Evolutionary conservation across 2,113 vertebrate genomes (phyloP), one percentile per base, ranked within the genome.

Genomic region (Pomatorhinus ruficollis): DNA sequence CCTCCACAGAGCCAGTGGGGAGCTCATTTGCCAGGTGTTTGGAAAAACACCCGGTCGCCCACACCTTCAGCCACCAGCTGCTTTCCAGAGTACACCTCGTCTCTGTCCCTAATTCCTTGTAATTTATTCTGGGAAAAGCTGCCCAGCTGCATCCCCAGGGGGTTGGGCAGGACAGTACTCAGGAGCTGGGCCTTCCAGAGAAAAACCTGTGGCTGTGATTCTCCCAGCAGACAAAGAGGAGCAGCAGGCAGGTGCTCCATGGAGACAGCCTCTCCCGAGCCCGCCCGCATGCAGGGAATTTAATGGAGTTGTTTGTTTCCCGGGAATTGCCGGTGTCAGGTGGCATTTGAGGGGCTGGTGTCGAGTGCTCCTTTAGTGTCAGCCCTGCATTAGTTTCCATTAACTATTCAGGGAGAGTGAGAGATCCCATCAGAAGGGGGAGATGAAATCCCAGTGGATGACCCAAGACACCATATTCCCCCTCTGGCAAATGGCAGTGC

Each of bases 171-270:
- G 65, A 47, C 50, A 10, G 22, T 0, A 0, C n/a, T 63, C 4
- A 3, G 39, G 81, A 65, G 61, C 1, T 10, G 81, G 61, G 70
- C 52, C 64, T 60, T 80, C 87, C 72, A 14, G 53, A 37, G 69
- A 12, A 16, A 9, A 21, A 89, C 8, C 66, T 2, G 52, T 19
- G 6, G 39, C 89, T 82, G 57, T 10, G 53, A 50, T 70, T 75
- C 49, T 44, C 66, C 18, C 14, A 0, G 89, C 63, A 76, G 86
- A 75, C 80, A 57, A 53, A 84, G 83, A 78, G 81, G 66, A 96
- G 87, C 84, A 65, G 78, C 94, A 75, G 95, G 82, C 76, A 70
- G 96, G 81, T 66, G 91, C 92, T 88, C 92, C 82, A 70, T 76
- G 85, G 95, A 90, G 92, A 87, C 89, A 22, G 90, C 27, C 75